Evolutionary conservation across 2,113 vertebrate genomes (phyloP).

Genomic region (Hylia prasina): DNA sequence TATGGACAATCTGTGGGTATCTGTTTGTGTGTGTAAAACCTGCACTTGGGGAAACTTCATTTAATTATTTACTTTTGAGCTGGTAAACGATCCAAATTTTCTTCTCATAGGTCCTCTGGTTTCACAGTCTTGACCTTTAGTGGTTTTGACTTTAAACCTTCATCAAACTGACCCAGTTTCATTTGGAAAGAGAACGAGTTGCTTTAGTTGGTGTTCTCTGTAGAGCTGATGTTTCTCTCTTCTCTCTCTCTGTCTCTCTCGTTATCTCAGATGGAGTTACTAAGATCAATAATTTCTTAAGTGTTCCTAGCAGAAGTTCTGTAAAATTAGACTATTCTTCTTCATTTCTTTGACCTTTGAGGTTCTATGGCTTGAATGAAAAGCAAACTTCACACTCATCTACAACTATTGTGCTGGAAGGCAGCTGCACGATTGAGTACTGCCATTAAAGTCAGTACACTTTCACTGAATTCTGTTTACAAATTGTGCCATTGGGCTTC

Average conservation of each 20-base stretch:
- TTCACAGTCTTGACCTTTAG: background rate
- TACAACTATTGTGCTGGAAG: background rate
- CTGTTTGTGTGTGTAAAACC: background rate
- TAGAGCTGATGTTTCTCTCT: background rate
- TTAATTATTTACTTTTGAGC: background rate
- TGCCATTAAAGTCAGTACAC: background rate
- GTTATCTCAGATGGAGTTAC: background rate
- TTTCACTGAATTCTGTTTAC: background rate
- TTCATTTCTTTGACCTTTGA: background rate
- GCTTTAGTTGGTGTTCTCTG: background rate
- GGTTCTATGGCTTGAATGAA: background rate
- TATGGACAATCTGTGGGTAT: background rate
- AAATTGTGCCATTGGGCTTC: background rate
- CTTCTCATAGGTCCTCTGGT: background rate
- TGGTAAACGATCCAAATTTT: background rate
- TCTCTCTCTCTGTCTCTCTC: background rate
- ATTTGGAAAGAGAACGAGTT: background rate
- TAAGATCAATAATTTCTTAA: background rate
- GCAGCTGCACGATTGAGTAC: background rate
- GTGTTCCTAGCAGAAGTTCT: background rate
- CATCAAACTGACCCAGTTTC: background rate
- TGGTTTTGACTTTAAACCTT: background rate
- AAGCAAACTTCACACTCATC: background rate
- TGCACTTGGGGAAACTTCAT: background rate
- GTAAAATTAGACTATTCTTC: background rate